These are phyloP conservation scores for Mastomys natalensis DNA, from an alignment of 2,113 vertebrate species.

Conservation along the genomic window DNA sequence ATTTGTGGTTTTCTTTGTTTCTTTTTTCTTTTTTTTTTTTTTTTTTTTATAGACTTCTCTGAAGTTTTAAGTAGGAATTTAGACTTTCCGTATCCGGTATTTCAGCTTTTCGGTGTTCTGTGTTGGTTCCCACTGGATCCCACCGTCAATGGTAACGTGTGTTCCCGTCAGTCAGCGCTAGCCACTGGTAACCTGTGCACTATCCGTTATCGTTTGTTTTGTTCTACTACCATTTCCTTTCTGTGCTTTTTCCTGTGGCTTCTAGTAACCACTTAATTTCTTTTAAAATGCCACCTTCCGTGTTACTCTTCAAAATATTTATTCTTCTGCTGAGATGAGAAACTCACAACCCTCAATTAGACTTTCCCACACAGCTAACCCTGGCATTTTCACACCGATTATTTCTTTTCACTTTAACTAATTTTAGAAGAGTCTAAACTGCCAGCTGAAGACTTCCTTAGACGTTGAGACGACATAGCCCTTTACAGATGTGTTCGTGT, in stretches of 20 bases:
- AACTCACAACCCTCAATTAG: conserved; percentile 77
- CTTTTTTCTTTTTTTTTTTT: neutral
- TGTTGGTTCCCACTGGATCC: neutral
- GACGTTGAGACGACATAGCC: conserved; percentile 5
- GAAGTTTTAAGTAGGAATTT: neutral
- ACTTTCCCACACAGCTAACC: conserved; percentile 71
- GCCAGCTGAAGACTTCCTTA: conserved; percentile 68
- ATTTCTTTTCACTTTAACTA: conserved; percentile 69
- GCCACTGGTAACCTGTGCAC: conserved; percentile 53
- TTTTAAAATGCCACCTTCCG: conserved; percentile 70
- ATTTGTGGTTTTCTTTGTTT: neutral
- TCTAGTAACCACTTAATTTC: conserved; percentile 73
- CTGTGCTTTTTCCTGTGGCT: neutral
- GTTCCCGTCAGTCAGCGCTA: neutral
- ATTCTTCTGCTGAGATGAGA: conserved; percentile 70
- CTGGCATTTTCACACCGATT: conserved; percentile 75
- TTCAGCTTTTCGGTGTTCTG: neutral
- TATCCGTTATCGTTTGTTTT: conserved; percentile 52
- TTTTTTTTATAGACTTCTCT: neutral
- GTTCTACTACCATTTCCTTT: neutral
- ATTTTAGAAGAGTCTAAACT: conserved; percentile 76
- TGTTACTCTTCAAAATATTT: conserved; percentile 80
- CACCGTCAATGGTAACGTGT: neutral
- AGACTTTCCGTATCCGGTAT: neutral
- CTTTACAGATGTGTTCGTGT: neutral